Conservation (phyloP, 2,888 invertebrate genomes). For the Hybos culiciformis region DNA sequence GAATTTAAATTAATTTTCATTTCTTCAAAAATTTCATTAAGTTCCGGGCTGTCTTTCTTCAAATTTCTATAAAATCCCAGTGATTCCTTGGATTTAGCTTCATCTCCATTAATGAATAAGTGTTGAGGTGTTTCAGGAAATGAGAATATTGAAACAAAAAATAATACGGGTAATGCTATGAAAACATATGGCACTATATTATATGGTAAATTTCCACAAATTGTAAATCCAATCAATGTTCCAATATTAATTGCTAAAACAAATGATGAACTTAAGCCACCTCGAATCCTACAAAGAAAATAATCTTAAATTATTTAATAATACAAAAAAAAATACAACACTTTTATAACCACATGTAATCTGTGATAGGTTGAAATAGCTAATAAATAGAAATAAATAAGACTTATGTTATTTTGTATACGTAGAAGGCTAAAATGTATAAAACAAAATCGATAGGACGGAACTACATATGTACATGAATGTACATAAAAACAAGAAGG, state of each 20-base stretch:
- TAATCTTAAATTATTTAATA: background rate
- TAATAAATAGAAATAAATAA: background rate
- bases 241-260: conserved; percentile 12
- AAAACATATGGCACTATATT: conserved; percentile 10
- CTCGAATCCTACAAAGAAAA: conserved; percentile 12
- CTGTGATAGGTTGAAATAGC: too few species aligned
- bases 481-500: too few species aligned
- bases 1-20: conserved; percentile 3
- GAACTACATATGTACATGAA: too few species aligned
- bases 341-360: too few species aligned
- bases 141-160: conserved; percentile 7
- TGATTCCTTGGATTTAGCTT: conserved; percentile 10
- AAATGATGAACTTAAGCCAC: conserved; percentile 10
- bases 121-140: conserved; percentile 15
- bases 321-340: too few species aligned
- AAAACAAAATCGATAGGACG: too few species aligned
- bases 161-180: conserved; percentile 9
- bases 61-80: conserved; percentile 12
- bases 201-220: conserved; percentile 13
- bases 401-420: background rate
- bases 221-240: conserved; percentile 11
- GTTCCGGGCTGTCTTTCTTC: background rate
- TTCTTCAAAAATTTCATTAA: conserved; percentile 7
- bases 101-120: conserved; percentile 7
- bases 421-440: too few species aligned